Percentiles rank a stretch among this genome's conserved stretches.
Evolutionary conservation across 2,888 invertebrate genomes (phyloP).

Genomic region (Prosopocoilus inquinatus): DNA sequence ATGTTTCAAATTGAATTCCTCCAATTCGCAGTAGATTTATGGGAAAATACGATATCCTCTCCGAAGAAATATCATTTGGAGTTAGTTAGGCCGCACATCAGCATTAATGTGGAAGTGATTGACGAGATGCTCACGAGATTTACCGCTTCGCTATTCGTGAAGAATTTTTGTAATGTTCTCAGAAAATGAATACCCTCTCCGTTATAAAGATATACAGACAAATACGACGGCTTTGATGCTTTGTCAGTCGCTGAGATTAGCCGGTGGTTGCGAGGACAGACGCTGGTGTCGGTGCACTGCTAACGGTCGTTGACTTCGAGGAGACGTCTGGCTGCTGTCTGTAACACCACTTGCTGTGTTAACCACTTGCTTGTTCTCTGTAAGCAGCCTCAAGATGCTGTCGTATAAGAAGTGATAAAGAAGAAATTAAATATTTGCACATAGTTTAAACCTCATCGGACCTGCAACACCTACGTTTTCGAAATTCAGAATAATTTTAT

Average conservation of each 20-base stretch:
- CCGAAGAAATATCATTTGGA: no score
- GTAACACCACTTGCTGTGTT: constrained; percentile 34
- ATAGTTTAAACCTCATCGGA: not conserved
- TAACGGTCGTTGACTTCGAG: constrained; percentile 33
- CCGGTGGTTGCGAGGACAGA: constrained; percentile 26
- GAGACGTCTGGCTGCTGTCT: constrained; percentile 34
- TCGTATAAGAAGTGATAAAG: constrained; percentile 1
- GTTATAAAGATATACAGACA: constrained; percentile 5
- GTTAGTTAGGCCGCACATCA: no score
- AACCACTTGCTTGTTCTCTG: constrained; percentile 31
- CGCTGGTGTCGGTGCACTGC: constrained; percentile 33
- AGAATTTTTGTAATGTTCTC: not conserved
- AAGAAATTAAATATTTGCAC: constrained; percentile 1
- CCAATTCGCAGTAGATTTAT: no score
- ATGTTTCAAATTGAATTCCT: no score
- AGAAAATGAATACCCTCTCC: not conserved
- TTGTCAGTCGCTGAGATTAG: constrained; percentile 24
- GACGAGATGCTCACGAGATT: no score
- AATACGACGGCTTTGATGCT: constrained; percentile 5
- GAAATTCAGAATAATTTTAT: no score
- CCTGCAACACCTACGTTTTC: not conserved
- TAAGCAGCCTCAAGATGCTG: constrained; percentile 4
- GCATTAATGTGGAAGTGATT: no score
- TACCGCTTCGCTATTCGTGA: no score
- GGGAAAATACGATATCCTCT: no score